Percentiles rank a stretch among this genome's conserved stretches.
These are phyloP conservation scores for Nemoura dubitans DNA, from an alignment of 2,888 invertebrate genomes.

Conservation along the genomic window DNA sequence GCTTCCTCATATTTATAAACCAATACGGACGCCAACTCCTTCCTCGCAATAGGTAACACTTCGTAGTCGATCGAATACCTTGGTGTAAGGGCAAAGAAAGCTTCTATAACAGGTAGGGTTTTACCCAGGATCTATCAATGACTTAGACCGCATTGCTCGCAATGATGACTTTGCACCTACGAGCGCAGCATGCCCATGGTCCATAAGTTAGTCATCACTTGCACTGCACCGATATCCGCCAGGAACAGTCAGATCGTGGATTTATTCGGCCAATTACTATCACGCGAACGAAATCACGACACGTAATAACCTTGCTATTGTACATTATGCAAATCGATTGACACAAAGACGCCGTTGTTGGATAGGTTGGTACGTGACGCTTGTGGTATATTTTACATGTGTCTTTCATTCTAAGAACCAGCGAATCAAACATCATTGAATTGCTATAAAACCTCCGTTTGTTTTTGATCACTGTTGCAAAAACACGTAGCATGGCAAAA, in stretches of 20 bases:
- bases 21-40: too few species aligned
- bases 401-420: neutral
- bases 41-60: neutral
- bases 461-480: neutral
- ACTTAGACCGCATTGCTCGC: neutral
- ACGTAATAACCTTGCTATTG: neutral
- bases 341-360: neutral
- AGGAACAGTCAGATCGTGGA: neutral
- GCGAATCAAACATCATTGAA: neutral
- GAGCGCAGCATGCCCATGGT: neutral
- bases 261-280: neutral
- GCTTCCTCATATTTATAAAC: neutral
- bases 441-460: neutral
- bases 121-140: neutral
- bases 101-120: neutral
- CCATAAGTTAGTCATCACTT: neutral
- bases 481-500: neutral
- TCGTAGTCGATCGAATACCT: neutral
- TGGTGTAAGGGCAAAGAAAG: neutral
- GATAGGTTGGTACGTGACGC: neutral
- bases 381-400: neutral
- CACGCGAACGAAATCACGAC: neutral
- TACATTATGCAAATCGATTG: neutral
- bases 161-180: neutral
- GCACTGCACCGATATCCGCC: neutral